Evolutionary conservation across 2,113 vertebrate genomes (phyloP).

Genomic region (Esox niger): DNA sequence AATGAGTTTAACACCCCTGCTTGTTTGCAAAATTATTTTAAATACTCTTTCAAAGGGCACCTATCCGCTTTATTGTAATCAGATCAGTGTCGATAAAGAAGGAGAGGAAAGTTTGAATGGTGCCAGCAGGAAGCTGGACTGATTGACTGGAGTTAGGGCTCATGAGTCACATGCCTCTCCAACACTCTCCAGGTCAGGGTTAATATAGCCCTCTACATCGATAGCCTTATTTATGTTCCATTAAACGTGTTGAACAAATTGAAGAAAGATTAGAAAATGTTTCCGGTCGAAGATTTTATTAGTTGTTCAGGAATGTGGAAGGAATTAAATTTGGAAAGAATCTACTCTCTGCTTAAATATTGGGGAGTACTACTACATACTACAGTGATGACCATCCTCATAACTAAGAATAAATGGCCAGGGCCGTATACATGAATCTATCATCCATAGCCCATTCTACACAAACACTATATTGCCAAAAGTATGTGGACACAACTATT

Average conservation of each 20-base stretch:
- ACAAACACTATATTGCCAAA: too few species aligned
- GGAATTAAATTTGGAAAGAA: background rate
- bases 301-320: conserved; percentile 13
- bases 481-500: too few species aligned
- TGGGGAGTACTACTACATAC: too few species aligned
- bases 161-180: conserved; percentile 43
- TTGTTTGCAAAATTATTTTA: too few species aligned
- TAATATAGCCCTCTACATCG: conserved; percentile 44
- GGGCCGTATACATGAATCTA: too few species aligned
- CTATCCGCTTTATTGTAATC: too few species aligned
- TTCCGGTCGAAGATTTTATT: conserved; percentile 49
- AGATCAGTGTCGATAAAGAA: too few species aligned
- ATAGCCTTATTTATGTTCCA: conserved; percentile 52
- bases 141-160: conserved; percentile 14
- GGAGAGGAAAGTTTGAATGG: conserved; percentile 30
- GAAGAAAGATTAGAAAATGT: conserved; percentile 46
- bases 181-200: conserved; percentile 52
- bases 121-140: conserved; percentile 12
- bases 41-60: too few species aligned
- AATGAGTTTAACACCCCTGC: too few species aligned
- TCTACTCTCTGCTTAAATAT: conserved; percentile 14
- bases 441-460: too few species aligned
- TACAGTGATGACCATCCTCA: conserved; percentile 1
- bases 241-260: conserved; percentile 52
- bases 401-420: too few species aligned